Percentiles rank a stretch among this genome's conserved stretches.
Evolutionary conservation across 2,888 invertebrate genomes (phyloP).

Genomic region (Drosophila bunnanda): DNA sequence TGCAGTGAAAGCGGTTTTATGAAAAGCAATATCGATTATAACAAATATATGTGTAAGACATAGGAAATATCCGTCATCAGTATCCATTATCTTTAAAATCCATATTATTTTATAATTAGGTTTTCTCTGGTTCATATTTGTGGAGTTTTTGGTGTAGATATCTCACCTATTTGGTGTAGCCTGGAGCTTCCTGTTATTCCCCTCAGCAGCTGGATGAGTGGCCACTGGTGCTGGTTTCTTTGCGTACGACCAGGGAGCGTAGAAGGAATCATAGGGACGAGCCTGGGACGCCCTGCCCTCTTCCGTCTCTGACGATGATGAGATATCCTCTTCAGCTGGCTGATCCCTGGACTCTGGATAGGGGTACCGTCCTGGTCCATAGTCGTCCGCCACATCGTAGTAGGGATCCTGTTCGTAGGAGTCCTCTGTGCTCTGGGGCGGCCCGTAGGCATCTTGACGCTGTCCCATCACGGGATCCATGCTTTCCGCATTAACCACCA

Average conservation of each 20-base stretch:
- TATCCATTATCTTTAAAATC: not conserved
- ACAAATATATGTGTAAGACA: too few species aligned
- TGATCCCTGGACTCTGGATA: conserved; percentile 23
- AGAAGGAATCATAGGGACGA: conserved; percentile 57
- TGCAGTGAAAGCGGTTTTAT: too few species aligned
- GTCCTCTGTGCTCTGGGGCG: conserved; percentile 44
- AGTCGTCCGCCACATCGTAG: conserved; percentile 60
- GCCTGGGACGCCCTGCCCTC: conserved; percentile 58
- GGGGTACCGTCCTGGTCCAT: conserved; percentile 40
- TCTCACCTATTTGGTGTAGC: conserved; percentile 55
- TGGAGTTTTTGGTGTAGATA: too few species aligned
- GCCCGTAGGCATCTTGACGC: conserved; percentile 52
- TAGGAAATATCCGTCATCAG: too few species aligned
- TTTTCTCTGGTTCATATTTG: too few species aligned
- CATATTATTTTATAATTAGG: not conserved
- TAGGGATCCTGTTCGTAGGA: conserved; percentile 55
- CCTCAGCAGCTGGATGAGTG: conserved; percentile 27
- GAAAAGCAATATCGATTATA: too few species aligned
- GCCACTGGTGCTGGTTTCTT: conserved; percentile 36
- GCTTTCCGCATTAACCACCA: conserved; percentile 62
- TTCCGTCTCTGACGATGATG: conserved; percentile 10
- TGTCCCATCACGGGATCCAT: conserved; percentile 46
- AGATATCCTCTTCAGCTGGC: conserved; percentile 22
- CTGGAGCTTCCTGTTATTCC: conserved; percentile 57
- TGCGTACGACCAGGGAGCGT: conserved; percentile 53